Conservation (phyloP, 2,888 invertebrate species). For the Platycheirus albimanus region DNA sequence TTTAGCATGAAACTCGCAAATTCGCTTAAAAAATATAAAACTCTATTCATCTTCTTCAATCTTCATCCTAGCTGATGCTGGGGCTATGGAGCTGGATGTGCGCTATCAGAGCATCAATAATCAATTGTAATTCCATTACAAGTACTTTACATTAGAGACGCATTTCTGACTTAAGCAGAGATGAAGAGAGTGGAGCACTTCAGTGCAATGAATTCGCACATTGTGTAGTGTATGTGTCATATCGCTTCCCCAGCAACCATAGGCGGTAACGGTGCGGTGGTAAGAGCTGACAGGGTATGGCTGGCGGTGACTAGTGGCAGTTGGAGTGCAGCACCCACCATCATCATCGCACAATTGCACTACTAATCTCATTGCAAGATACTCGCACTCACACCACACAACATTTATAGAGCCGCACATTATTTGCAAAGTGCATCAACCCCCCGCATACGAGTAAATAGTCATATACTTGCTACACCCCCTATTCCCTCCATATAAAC, state of each 20-base stretch:
- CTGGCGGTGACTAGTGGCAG: neutral
- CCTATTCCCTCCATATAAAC: too few species aligned
- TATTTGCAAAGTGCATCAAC: constrained; percentile 70
- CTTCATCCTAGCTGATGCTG: too few species aligned
- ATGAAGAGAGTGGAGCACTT: too few species aligned
- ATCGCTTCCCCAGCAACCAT: neutral
- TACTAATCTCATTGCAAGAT: constrained; percentile 72
- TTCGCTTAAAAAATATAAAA: constrained; percentile 43
- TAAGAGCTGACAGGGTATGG: too few species aligned
- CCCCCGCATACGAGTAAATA: constrained; percentile 44
- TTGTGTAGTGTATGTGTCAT: constrained; percentile 14
- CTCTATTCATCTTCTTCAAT: constrained; percentile 61
- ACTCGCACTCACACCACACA: constrained; percentile 31
- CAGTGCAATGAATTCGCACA: constrained; percentile 62
- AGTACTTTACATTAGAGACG: constrained; percentile 56
- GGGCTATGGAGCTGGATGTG: too few species aligned
- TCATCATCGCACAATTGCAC: constrained; percentile 55
- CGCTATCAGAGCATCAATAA: constrained; percentile 68
- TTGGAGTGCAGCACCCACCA: constrained; percentile 3
- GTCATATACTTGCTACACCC: constrained; percentile 8
- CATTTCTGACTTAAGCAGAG: constrained; percentile 18
- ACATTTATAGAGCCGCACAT: constrained; percentile 28
- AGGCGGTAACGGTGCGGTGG: neutral
- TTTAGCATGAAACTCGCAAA: constrained; percentile 54
- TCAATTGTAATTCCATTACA: constrained; percentile 74